These are phyloP conservation scores for Idaea dimidiata DNA, from an alignment of 2,888 invertebrate species.

Conservation along the genomic window DNA sequence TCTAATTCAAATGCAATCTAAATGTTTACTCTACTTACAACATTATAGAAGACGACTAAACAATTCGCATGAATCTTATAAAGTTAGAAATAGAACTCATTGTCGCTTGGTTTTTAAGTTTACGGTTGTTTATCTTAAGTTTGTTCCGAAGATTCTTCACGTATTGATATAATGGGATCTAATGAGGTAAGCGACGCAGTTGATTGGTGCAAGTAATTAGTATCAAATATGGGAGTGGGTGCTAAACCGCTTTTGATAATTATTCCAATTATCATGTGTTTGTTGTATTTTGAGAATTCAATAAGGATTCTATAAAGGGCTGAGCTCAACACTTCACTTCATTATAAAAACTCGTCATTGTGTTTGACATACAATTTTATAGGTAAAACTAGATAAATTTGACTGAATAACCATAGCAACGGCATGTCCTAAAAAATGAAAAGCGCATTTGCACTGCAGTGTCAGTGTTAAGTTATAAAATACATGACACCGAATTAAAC, in stretches of 20 bases:
- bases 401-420: too few relatives aligned
- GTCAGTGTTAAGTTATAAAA: too few relatives aligned
- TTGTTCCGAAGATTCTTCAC: slow-evolving; percentile 38
- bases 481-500: background rate
- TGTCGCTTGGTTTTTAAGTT: slow-evolving; percentile 21
- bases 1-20: slow-evolving; percentile 9
- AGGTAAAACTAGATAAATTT: too few relatives aligned
- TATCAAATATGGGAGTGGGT: slow-evolving; percentile 29
- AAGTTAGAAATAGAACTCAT: slow-evolving; percentile 10
- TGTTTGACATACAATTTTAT: background rate
- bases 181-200: slow-evolving; percentile 43
- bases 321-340: background rate
- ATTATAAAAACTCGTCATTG: background rate
- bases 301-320: slow-evolving; percentile 14
- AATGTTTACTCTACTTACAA: background rate
- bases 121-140: slow-evolving; percentile 14
- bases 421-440: too few relatives aligned
- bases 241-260: slow-evolving; percentile 27
- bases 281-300: slow-evolving; percentile 18
- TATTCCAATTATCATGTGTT: slow-evolving; percentile 23
- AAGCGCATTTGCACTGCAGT: too few relatives aligned
- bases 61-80: slow-evolving; percentile 11
- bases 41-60: background rate
- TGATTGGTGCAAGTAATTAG: slow-evolving; percentile 52
- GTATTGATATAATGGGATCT: slow-evolving; percentile 45